Base-by-base conservation (phyloP, 2,797 vertebrate species). In the Manis pentadactyla region DNA sequence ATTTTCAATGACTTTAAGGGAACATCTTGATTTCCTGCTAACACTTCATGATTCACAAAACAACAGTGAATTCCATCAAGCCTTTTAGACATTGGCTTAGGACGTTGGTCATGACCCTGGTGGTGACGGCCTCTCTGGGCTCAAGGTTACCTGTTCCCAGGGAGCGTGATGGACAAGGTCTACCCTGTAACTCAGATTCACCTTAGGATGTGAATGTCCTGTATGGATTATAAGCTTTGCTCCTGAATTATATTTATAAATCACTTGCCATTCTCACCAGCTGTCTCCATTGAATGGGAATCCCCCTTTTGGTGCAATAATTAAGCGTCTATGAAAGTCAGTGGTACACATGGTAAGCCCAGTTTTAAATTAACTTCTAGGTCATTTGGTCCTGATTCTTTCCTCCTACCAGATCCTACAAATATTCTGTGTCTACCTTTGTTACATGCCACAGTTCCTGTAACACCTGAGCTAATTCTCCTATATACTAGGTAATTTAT, bases 151-250 rank as follows among this genome's bases (percentile, higher is more conserved):
- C 13, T 34, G 2, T 37, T 23, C 4, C 14, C 29, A 42, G 37
- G 55, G 14, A 6, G 7, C 18, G 1, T 0, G 12, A 7, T 27
- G 34, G 21, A 2, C 34, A 5, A 0, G 0, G 0, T 15, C 29
- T 5, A 71, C 53, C 71, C 18, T 9, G 8, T 21, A 21, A 5
- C 39, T 42, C 57, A 27, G 23, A 14, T 4, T 4, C 19, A 17
- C 12, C 53, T 0, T n/a, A 68, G n/a, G 23, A 31, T 37, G 37
- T 14, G 15, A 29, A 13, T 2, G 31, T 12, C 42, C 42, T 2
- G 1, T 0, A 0, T 2, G 25, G 25, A 1, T 71, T 21, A 10
- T 37, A 53, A 19, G 9, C 42, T 82, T 39, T 69, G 46, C 42
- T 75, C 31, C 46, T 61, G 15, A 75, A 37, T 21, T 7, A 9